Conservation (phyloP, 1,140 invertebrate genomes). For the Drosophila gunungcola region DNA sequence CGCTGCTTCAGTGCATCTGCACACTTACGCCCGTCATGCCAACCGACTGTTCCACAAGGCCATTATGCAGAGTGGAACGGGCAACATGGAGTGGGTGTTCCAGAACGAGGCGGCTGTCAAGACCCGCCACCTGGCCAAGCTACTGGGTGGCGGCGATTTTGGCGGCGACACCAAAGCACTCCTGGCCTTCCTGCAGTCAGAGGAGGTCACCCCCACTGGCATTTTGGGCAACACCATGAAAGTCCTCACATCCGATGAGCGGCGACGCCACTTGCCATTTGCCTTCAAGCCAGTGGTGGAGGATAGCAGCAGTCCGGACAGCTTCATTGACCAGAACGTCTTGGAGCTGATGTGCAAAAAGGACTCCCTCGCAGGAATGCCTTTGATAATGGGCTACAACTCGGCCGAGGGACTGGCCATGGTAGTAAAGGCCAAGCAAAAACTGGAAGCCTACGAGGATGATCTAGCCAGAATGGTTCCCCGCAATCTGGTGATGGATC, state of each 20-base stretch:
- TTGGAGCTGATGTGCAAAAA: conserved; percentile 59
- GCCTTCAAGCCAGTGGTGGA: conserved; percentile 76
- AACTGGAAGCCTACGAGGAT: conserved; percentile 54
- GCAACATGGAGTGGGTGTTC: conserved; percentile 76
- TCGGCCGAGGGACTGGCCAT: conserved; percentile 71
- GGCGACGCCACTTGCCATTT: conserved; percentile 66
- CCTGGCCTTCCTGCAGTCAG: conserved; percentile 61
- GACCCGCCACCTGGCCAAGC: conserved; percentile 51
- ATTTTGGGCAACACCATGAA: conserved; percentile 47
- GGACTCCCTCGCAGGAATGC: conserved; percentile 49
- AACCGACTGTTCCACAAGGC: conserved; percentile 84
- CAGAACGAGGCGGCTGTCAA: conserved; percentile 45
- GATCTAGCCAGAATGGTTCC: conserved; percentile 71
- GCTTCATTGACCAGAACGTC: conserved; percentile 53
- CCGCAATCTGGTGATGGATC: conserved; percentile 42
- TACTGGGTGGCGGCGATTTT: conserved; percentile 54
- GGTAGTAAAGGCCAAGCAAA: conserved; percentile 45
- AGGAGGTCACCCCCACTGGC: conserved; percentile 31
- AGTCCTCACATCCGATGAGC: conserved; percentile 65
- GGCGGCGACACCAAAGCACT: conserved; percentile 34
- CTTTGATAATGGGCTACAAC: conserved; percentile 73
- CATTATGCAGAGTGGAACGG: conserved; percentile 85
- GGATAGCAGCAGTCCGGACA: conserved; percentile 51
- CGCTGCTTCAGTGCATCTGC: conserved; percentile 79
- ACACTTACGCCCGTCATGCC: conserved; percentile 67